These are phyloP conservation scores for Zosterops hypoxanthus DNA, from an alignment of 2,113 vertebrate genomes.

Conservation along the genomic window DNA sequence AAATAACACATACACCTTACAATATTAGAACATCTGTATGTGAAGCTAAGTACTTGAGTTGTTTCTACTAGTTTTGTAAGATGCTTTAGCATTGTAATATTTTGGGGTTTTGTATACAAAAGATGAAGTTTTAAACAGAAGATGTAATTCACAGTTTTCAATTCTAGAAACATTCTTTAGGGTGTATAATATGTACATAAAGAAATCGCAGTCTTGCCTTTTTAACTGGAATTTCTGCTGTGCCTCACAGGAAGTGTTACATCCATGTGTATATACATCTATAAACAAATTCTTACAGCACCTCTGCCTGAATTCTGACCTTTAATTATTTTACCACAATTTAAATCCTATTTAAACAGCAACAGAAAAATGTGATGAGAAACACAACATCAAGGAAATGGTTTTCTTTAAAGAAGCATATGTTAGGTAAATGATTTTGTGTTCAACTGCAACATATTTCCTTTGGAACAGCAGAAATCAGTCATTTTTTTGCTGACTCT, in stretches of 20 bases:
- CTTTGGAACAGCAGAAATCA: neutral
- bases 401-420: neutral
- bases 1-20: neutral
- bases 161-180: neutral
- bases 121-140: neutral
- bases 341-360: neutral
- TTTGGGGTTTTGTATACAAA: neutral
- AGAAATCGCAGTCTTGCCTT: neutral
- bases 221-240: neutral
- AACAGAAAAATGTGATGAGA: neutral
- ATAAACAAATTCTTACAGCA: neutral
- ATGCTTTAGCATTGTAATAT: neutral
- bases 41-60: neutral
- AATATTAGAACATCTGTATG: neutral
- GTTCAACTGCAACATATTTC: neutral
- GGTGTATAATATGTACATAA: neutral
- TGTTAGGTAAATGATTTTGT: neutral
- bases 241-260: neutral
- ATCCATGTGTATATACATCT: rapidly evolving
- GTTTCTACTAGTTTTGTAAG: neutral
- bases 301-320: neutral
- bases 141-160: neutral
- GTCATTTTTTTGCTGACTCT: neutral
- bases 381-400: neutral
- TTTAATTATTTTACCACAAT: neutral